Base-by-base conservation (phyloP, 2,797 vertebrate species). In the Sebastolobus alascanus region DNA sequence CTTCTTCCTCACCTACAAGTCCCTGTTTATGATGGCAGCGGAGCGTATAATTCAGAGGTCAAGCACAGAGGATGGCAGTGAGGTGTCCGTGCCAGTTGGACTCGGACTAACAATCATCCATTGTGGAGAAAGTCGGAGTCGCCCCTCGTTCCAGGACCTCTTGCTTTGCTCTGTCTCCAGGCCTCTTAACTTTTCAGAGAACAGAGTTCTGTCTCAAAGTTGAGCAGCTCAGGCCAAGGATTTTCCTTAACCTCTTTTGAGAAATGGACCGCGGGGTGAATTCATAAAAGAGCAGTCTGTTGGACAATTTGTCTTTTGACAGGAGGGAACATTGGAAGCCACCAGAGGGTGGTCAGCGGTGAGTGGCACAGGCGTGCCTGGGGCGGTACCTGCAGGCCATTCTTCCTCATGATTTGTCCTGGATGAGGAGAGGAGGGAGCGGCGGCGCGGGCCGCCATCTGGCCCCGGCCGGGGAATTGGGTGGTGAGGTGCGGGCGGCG, bases 221-320 rank as follows among this genome's bases (percentile, higher is more conserved):
- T 96, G 93, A 94, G 90, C 87, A 40, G 93, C 90, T 90, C 87
- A 85, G 95, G 96, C 96, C 95, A 96, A 96, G 96, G 96, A 95
- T 96, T 96, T 96, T 95, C 92, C 91, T 94, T 96, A 95, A 96
- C 96, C 95, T 96, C 94, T 93, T 95, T 94, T 86, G 92, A 94
- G 93, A 94, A 93, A 91, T 92, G 93, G 94, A 96, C 97, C 95
- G 91, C 89, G 93, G 97, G 97, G 97, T 97, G 97, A 97, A 97
- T 97, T 96, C 95, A 96, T 95, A 95, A 93, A 93, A 94, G 77
- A 94, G 92, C 91, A 94, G 58, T 77, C 91, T 90, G 91, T 68
- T 79, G 94, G 92, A 96, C 97, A 96, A 97, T 97, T 97, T 98
- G 96, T 97, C 97, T 98, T 98, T 98, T 98, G 97, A 97, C 97